Evolutionary conservation across 2,113 vertebrate genomes (phyloP).

Genomic region (Lontra canadensis): DNA sequence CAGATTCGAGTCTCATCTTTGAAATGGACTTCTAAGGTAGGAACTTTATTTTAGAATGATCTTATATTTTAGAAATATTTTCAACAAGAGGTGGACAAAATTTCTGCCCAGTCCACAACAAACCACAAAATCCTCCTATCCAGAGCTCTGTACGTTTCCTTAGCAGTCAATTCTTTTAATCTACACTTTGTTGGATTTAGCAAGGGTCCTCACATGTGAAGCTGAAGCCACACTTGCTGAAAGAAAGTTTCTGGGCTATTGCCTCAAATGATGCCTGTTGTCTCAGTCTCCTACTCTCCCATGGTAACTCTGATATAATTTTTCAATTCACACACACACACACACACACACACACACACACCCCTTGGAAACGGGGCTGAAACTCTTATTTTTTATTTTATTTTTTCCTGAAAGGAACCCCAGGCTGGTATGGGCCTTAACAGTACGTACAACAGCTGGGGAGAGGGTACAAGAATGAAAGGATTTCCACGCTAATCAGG

Average conservation of each 20-base stretch:
- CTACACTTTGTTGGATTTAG: not conserved
- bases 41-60: constrained; percentile 36
- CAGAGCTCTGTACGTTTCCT: constrained; percentile 25
- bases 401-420: constrained; percentile 55
- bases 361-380: not conserved
- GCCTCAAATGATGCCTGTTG: not conserved
- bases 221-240: not conserved
- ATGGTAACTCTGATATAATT: not conserved
- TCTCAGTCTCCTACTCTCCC: not conserved
- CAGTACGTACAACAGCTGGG: not conserved
- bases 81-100: not conserved
- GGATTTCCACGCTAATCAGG: not conserved
- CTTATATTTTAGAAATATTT: constrained; percentile 48
- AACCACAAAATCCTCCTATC: not conserved
- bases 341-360: not conserved
- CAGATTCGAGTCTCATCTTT: not conserved
- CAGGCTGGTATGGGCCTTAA: not conserved
- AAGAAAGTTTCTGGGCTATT: not conserved
- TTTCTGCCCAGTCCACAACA: constrained; percentile 23
- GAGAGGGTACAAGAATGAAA: not conserved
- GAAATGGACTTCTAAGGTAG: not conserved
- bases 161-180: constrained; percentile 3
- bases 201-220: not conserved
- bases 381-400: not conserved
- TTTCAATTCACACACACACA: not conserved